These are phyloP conservation scores for Melanotaenia trifasciata DNA, from an alignment of 2,797 vertebrate genomes.

Conservation along the genomic window DNA sequence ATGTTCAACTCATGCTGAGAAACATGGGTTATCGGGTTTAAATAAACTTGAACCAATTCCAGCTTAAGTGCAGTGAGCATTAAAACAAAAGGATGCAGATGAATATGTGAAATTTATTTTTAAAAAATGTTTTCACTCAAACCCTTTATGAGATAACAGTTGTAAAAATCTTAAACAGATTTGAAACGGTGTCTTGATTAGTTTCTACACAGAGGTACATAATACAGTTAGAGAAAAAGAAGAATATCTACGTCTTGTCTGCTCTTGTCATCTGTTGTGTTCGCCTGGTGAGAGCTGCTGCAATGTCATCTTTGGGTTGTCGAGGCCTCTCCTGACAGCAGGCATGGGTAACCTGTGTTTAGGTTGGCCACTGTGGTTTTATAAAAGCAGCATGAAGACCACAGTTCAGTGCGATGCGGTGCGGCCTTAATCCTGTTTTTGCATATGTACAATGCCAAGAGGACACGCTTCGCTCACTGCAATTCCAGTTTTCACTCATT, in stretches of 20 bases:
- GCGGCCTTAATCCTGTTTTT: slow-evolving; percentile 17
- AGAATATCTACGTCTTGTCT: background rate
- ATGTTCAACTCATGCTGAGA: slow-evolving; percentile 8
- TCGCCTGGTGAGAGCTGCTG: background rate
- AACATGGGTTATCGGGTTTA: slow-evolving; percentile 10
- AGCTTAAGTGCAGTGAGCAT: background rate
- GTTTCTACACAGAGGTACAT: background rate
- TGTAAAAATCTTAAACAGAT: too few relatives aligned
- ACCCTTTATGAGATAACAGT: background rate
- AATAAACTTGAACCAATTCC: slow-evolving; percentile 1
- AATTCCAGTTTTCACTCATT: slow-evolving; percentile 6
- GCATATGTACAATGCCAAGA: slow-evolving; percentile 21
- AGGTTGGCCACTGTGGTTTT: slow-evolving; percentile 54
- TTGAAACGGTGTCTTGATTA: background rate
- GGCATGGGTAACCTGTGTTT: slow-evolving; percentile 56
- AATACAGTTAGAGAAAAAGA: background rate
- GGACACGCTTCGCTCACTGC: slow-evolving; percentile 5
- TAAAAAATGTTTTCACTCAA: background rate
- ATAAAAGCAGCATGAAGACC: slow-evolving; percentile 52
- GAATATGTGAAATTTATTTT: background rate
- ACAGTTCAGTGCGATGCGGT: slow-evolving; percentile 28
- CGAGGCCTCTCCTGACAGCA: slow-evolving; percentile 39
- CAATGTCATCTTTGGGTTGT: slow-evolving; percentile 12
- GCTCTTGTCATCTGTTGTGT: slow-evolving; percentile 13
- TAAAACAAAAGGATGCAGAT: background rate